These are phyloP conservation scores for Strigamia transsilvanica DNA, from an alignment of 2,888 invertebrate species.

Conservation along the genomic window DNA sequence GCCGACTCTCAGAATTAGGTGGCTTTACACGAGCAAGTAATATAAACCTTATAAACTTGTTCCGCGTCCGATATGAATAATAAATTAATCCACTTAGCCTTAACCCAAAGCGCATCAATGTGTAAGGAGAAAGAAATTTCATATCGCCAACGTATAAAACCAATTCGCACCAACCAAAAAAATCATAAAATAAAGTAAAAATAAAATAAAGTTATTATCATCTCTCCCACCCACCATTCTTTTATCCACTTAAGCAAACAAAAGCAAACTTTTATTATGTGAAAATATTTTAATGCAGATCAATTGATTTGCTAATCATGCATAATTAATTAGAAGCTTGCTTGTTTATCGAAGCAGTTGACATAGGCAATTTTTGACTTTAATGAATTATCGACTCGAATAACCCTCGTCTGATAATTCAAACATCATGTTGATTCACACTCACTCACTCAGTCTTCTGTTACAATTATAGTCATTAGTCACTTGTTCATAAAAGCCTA, in stretches of 20 bases:
- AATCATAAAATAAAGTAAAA: no score
- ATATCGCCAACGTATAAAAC: neutral
- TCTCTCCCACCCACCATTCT: neutral
- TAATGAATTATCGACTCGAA: constrained; percentile 30
- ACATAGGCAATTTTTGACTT: constrained; percentile 20
- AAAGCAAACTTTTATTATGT: neutral
- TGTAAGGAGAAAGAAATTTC: neutral
- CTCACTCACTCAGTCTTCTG: constrained; percentile 30
- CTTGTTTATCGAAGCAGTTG: constrained; percentile 13
- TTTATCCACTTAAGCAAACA: neutral
- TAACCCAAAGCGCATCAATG: neutral
- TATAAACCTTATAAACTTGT: constrained; percentile 21
- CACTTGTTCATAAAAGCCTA: constrained; percentile 13
- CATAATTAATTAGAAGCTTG: constrained; percentile 24
- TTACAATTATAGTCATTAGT: constrained; percentile 11
- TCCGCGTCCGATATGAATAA: constrained; percentile 20
- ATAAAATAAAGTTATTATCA: neutral
- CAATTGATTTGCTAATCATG: constrained; percentile 5
- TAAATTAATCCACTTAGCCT: constrained; percentile 26
- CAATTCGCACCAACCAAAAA: neutral
- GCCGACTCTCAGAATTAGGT: constrained; percentile 17
- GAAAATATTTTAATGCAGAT: neutral
- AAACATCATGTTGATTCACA: constrained; percentile 25
- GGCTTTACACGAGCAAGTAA: constrained; percentile 16
- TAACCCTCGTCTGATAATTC: constrained; percentile 13